These are phyloP conservation scores for Cynoglossus semilaevis DNA, from an alignment of 2,113 vertebrate genomes.

Conservation along the genomic window DNA sequence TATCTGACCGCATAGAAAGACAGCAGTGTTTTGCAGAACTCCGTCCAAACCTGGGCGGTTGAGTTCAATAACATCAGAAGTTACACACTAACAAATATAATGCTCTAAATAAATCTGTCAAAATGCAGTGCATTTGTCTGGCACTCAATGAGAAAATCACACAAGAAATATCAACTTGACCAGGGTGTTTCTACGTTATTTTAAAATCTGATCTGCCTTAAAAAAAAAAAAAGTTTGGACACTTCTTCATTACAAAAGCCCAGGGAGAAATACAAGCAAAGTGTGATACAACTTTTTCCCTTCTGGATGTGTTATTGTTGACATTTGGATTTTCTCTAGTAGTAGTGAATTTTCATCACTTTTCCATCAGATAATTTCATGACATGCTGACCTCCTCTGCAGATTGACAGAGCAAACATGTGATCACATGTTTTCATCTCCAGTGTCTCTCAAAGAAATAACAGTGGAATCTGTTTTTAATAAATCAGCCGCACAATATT, in stretches of 20 bases:
- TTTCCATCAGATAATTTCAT: constrained; percentile 35
- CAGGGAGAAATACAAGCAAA: constrained; percentile 7
- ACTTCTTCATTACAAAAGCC: not conserved
- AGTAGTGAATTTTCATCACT: constrained; percentile 29
- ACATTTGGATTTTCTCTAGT: constrained; percentile 31
- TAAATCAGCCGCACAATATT: constrained; percentile 10
- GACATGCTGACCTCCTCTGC: constrained; percentile 19
- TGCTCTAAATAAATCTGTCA: no score
- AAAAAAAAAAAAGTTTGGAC: no score
- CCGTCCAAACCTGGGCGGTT: no score
- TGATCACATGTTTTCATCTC: constrained; percentile 16
- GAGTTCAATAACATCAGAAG: no score
- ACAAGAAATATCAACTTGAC: no score
- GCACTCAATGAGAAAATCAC: no score
- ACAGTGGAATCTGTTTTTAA: constrained; percentile 26
- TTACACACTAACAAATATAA: no score
- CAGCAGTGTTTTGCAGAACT: no score
- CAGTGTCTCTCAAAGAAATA: constrained; percentile 1
- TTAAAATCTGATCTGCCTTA: no score
- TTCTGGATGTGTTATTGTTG: constrained; percentile 27
- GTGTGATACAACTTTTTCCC: not conserved
- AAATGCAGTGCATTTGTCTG: no score
- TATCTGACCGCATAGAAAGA: no score
- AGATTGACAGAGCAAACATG: constrained; percentile 18
- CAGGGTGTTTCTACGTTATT: no score